Evolutionary conservation across 2,888 invertebrate species (phyloP).

Genomic region (Dryococelus australis): DNA sequence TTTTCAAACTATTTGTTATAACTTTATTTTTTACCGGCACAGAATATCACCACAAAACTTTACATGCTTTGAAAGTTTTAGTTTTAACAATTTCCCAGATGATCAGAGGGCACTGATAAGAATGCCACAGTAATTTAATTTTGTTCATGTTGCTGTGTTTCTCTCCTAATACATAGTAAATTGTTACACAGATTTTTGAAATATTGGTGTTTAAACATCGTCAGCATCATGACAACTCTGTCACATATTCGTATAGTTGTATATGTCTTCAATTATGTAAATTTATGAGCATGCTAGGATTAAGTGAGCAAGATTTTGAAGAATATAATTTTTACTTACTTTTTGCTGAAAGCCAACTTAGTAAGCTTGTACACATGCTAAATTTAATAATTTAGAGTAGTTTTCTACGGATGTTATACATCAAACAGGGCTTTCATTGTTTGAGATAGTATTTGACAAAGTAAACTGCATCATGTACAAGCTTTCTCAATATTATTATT

Average conservation of each 20-base stretch:
- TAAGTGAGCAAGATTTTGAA: neutral
- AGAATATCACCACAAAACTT: no score
- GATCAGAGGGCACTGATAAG: neutral
- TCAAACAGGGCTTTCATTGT: neutral
- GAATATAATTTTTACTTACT: neutral
- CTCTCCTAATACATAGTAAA: neutral
- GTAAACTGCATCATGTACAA: neutral
- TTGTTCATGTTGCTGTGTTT: neutral
- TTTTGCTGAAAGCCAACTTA: conserved; percentile 7
- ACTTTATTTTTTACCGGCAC: no score
- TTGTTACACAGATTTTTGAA: neutral
- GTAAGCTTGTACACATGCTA: neutral
- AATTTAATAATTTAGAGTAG: neutral
- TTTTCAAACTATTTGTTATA: no score
- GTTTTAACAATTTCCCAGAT: no score
- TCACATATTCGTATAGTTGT: neutral
- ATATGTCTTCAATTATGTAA: neutral
- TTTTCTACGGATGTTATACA: neutral
- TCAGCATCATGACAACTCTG: neutral
- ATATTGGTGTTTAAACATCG: neutral
- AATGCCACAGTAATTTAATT: neutral
- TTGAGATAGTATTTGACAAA: neutral
- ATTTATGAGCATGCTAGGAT: neutral
- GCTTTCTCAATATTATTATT: neutral
- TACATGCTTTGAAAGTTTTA: no score